Percentiles rank a stretch among this genome's conserved stretches.
These are phyloP conservation scores for cattle (Bos taurus) DNA, from an alignment of 2,113 vertebrate species.

Conservation along the genomic window ARS-UCD2.0 NC_037339.1:62389501-62390000, in stretches of 20 bases:
- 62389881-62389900: neutral
- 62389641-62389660: neutral
- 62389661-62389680: neutral
- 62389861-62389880: neutral
- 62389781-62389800: neutral
- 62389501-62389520: neutral
- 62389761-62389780: neutral
- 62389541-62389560: neutral
- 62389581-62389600: neutral
- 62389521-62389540: neutral
- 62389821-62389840: neutral
- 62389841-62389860: neutral
- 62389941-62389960: neutral
- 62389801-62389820: neutral
- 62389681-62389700: neutral
- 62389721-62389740: neutral
- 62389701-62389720: neutral
- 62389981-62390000: neutral
- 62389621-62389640: neutral
- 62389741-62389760: neutral
- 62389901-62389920: neutral
- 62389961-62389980: neutral
- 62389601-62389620: neutral
- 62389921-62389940: neutral
- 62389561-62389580: neutral